phyloP scores from a whole-genome alignment of 2,888 invertebrate species.

The Tipula lateralis region DNA sequence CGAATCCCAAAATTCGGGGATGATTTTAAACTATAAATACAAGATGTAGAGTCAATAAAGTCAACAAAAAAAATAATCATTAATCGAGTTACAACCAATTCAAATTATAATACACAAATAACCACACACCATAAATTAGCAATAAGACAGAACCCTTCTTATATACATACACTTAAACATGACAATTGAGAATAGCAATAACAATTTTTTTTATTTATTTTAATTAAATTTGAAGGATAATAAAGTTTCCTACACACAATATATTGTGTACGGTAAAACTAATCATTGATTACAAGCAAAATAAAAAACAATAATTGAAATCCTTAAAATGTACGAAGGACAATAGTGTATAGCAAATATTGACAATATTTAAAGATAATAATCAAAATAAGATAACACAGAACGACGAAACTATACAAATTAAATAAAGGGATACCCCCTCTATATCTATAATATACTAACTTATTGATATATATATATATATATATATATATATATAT shows the following conservation, averaged over 20 bases:
- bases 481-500: not conserved
- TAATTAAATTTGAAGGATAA: conserved; percentile 9
- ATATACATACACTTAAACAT: not conserved
- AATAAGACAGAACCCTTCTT: not conserved
- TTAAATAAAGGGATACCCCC: not conserved
- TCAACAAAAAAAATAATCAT: not conserved
- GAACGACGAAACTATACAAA: not conserved
- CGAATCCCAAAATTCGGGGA: too few species aligned
- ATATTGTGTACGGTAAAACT: not conserved
- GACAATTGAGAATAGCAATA: not conserved
- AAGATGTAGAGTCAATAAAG: too few species aligned
- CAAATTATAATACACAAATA: not conserved
- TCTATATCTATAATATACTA: not conserved
- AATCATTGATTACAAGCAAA: conserved; percentile 1
- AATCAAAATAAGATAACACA: conserved; percentile 2
- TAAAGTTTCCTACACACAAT: not conserved
- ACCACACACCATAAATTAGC: not conserved
- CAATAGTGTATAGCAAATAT: conserved; percentile 4
- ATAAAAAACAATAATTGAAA: not conserved
- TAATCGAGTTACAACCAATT: not conserved
- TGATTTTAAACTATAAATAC: too few species aligned
- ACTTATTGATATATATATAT: not conserved
- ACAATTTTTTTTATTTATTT: not conserved
- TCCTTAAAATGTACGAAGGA: not conserved
- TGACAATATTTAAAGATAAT: conserved; percentile 19